Conservation (phyloP, 2,888 invertebrate genomes). For the Eilema griseolum region DNA sequence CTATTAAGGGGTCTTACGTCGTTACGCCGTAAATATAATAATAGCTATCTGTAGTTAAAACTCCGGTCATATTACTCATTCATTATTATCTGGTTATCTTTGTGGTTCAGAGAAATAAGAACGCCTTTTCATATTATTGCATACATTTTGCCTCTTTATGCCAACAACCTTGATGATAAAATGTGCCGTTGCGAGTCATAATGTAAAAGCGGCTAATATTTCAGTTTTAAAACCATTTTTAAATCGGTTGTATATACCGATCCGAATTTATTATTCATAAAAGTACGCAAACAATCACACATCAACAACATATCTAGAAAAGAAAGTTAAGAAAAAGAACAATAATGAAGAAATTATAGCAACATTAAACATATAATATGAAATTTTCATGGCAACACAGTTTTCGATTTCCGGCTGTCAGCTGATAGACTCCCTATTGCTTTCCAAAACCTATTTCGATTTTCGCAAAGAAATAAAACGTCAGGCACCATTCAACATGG, state of each 20-base stretch:
- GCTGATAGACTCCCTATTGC: constrained; percentile 82
- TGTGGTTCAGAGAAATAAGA: no score
- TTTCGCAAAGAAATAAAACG: constrained; percentile 85
- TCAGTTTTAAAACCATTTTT: no score
- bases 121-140: background rate
- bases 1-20: no score
- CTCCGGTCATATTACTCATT: no score
- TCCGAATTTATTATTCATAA: no score
- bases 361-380: constrained; percentile 42
- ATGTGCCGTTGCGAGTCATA: background rate
- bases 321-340: background rate
- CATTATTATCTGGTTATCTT: no score
- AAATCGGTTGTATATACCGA: no score
- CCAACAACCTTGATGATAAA: background rate
- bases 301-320: background rate
- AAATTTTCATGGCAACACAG: constrained; percentile 60
- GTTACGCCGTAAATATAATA: no score
- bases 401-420: constrained; percentile 83
- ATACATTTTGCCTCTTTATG: background rate
- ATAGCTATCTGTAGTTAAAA: no score
- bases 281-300: no score
- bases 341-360: constrained; percentile 22
- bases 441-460: constrained; percentile 85
- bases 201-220: background rate
- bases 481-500: constrained; percentile 87